A percentile compares a stretch with the other conserved stretches of the same genome.
Evolutionary conservation across 2,113 vertebrate genomes (phyloP).

Genomic region (Rallus limicola): DNA sequence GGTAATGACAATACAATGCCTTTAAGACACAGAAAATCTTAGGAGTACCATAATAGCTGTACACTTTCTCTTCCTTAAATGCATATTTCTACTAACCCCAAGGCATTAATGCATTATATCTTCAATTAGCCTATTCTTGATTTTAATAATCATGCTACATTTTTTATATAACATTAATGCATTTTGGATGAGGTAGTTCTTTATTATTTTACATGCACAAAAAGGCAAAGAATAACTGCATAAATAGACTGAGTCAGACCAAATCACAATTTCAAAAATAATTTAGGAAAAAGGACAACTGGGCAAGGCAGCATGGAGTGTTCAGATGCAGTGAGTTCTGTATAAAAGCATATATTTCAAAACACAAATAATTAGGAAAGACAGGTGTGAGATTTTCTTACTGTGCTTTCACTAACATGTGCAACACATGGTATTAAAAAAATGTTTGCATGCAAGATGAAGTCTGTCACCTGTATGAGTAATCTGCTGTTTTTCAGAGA

Average conservation of each 20-base stretch:
- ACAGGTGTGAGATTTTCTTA: background rate
- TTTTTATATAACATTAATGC: background rate
- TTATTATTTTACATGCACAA: background rate
- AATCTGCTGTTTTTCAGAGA: constrained; percentile 71
- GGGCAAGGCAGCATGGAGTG: background rate
- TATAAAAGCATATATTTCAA: background rate
- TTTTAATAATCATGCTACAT: background rate
- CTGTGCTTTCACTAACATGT: background rate
- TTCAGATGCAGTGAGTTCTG: background rate
- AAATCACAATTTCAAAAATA: background rate
- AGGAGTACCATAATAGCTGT: background rate
- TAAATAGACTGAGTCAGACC: background rate
- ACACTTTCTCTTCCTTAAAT: background rate
- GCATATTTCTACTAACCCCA: background rate
- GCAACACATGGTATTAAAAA: background rate
- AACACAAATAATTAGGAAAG: background rate
- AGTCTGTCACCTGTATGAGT: constrained; percentile 68
- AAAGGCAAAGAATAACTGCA: background rate
- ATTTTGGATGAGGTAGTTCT: background rate
- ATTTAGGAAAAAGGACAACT: background rate
- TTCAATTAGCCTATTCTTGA: background rate
- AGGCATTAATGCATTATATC: background rate
- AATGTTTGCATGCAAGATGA: background rate
- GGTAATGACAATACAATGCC: constrained; percentile 15
- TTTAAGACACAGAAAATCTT: background rate